These are phyloP conservation scores for Thalassarche chlororhynchos DNA, from an alignment of 2,113 vertebrate genomes.

Conservation along the genomic window DNA sequence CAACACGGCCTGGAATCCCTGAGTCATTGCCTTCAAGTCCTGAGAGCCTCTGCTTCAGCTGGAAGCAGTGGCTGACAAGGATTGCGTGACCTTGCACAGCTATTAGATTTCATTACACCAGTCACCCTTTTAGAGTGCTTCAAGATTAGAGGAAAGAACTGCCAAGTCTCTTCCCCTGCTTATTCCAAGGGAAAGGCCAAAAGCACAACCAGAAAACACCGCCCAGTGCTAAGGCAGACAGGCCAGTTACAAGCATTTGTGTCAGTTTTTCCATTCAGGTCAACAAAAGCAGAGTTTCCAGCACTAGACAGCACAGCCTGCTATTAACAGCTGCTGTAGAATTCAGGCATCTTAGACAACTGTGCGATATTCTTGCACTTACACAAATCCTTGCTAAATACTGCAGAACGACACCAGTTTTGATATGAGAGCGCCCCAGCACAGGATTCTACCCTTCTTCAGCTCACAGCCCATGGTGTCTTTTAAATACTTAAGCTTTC, in stretches of 20 bases:
- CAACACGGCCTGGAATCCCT: not conserved
- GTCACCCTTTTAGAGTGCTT: not conserved
- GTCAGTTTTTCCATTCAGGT: not conserved
- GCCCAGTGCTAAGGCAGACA: not conserved
- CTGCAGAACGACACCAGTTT: not conserved
- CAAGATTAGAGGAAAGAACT: not conserved
- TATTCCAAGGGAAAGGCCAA: not conserved
- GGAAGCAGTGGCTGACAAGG: slow-evolving; percentile 31
- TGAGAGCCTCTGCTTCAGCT: not conserved
- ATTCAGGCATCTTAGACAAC: not conserved
- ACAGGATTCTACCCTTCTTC: not conserved
- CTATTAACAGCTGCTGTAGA: not conserved
- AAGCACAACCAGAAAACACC: not conserved
- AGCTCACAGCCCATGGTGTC: not conserved
- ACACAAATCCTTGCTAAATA: not conserved
- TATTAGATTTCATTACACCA: slow-evolving; percentile 35
- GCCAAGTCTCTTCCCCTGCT: slow-evolving; percentile 20
- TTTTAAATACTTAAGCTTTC: not conserved
- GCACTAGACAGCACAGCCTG: not conserved
- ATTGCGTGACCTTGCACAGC: slow-evolving; percentile 41
- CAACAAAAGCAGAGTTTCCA: not conserved
- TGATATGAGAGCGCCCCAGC: not conserved
- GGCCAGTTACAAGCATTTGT: not conserved
- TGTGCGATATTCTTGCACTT: not conserved
- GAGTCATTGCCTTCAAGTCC: slow-evolving; percentile 31